phyloP scores from a whole-genome alignment of 2,797 vertebrate species.

The Anomalospiza imberbis region DNA sequence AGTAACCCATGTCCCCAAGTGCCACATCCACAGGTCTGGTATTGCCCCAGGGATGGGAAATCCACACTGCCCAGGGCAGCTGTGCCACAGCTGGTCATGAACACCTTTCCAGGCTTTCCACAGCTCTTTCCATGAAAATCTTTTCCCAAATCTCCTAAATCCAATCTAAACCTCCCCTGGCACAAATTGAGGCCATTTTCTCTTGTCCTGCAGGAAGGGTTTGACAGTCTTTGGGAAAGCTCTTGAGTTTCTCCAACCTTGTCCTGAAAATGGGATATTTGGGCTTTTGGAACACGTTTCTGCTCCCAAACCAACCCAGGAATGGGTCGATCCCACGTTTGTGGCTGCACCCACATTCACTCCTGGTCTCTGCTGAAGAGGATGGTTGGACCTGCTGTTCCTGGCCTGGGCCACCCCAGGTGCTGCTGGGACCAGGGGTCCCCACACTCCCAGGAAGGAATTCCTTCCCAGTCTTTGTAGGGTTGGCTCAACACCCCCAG shows the following conservation, averaged over 20 bases:
- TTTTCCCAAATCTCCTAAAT: background rate
- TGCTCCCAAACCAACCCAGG: background rate
- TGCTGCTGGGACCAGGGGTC: background rate
- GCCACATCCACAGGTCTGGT: background rate
- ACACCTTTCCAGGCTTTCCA: background rate
- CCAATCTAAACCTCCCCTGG: background rate
- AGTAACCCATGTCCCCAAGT: fast-evolving
- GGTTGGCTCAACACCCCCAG: background rate
- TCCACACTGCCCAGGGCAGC: background rate
- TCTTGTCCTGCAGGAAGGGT: background rate
- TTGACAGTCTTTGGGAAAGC: background rate
- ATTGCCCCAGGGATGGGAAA: background rate
- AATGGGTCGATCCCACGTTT: fast-evolving
- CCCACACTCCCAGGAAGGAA: background rate
- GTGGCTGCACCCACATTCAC: fast-evolving
- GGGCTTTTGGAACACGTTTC: fast-evolving
- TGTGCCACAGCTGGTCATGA: background rate
- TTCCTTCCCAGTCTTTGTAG: background rate
- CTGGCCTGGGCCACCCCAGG: background rate
- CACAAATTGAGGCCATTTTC: fast-evolving
- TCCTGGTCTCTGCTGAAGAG: background rate
- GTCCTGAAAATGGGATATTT: background rate
- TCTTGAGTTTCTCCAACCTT: background rate
- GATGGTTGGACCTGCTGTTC: background rate
- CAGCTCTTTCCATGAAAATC: background rate